Evolutionary conservation across 2,888 invertebrate species (phyloP).

Genomic region (Achlya flavicornis): DNA sequence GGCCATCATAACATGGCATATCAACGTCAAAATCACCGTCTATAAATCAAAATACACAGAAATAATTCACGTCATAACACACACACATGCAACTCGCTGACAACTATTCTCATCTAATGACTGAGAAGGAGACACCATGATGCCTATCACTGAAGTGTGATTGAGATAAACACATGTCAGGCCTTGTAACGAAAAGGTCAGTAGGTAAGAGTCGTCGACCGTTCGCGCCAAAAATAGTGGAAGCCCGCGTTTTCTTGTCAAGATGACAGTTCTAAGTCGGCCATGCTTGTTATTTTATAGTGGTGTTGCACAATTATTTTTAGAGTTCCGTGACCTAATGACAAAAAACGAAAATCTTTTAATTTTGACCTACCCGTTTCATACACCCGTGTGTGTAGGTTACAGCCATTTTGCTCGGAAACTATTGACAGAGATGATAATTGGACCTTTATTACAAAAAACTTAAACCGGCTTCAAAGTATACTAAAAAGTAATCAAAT

Average conservation of each 20-base stretch:
- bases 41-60: too few species aligned
- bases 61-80: too few species aligned
- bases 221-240: constrained; percentile 57
- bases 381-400: too few species aligned
- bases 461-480: too few species aligned
- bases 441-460: too few species aligned
- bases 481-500: too few species aligned
- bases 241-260: constrained; percentile 23
- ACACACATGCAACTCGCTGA: not conserved
- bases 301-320: not conserved
- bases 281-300: constrained; percentile 14
- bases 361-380: too few species aligned
- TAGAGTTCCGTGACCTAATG: not conserved
- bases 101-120: constrained; percentile 42
- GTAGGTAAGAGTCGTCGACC: constrained; percentile 59
- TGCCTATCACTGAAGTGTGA: constrained; percentile 19
- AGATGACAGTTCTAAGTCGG: constrained; percentile 27
- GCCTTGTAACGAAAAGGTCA: constrained; percentile 46
- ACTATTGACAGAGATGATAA: too few species aligned
- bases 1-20: constrained; percentile 10
- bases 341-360: too few species aligned
- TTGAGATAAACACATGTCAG: constrained; percentile 24
- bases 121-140: constrained; percentile 38
- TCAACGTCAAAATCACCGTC: constrained; percentile 10
- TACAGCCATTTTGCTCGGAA: too few species aligned